Evolutionary conservation across 1,140 invertebrate genomes (phyloP).

Genomic region (Apis dorsata): DNA sequence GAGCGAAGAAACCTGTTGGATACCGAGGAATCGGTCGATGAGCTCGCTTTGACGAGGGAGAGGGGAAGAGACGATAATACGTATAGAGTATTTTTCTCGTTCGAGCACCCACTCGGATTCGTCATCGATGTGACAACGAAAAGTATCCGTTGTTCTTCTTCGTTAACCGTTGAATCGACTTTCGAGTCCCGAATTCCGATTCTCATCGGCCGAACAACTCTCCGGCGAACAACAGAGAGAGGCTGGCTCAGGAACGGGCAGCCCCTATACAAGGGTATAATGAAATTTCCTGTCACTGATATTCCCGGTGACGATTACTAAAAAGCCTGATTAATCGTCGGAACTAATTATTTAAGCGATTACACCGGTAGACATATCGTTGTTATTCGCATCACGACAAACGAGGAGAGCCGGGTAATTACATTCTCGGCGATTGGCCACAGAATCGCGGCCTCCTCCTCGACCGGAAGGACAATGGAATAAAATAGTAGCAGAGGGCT

Average conservation of each 20-base stretch:
- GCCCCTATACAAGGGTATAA: not conserved
- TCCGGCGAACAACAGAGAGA: not conserved
- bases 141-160: not conserved
- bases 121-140: constrained; percentile 19
- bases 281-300: constrained; percentile 46
- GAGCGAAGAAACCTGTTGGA: not conserved
- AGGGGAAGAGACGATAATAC: not conserved
- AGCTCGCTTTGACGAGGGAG: not conserved
- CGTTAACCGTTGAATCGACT: constrained; percentile 1
- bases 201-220: not conserved
- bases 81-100: not conserved
- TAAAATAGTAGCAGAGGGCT: constrained; percentile 51
- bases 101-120: constrained; percentile 6
- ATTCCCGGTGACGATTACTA: constrained; percentile 21
- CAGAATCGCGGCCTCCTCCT: constrained; percentile 28
- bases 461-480: constrained; percentile 47
- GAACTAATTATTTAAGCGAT: constrained; percentile 42
- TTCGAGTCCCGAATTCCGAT: constrained; percentile 36
- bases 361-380: constrained; percentile 32
- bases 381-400: constrained; percentile 21
- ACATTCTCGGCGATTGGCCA: constrained; percentile 35
- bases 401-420: constrained; percentile 28
- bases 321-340: constrained; percentile 34
- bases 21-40: not conserved
- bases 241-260: not conserved